Conservation (phyloP, 1,140 invertebrate genomes). For the Glossosoma conforme region DNA sequence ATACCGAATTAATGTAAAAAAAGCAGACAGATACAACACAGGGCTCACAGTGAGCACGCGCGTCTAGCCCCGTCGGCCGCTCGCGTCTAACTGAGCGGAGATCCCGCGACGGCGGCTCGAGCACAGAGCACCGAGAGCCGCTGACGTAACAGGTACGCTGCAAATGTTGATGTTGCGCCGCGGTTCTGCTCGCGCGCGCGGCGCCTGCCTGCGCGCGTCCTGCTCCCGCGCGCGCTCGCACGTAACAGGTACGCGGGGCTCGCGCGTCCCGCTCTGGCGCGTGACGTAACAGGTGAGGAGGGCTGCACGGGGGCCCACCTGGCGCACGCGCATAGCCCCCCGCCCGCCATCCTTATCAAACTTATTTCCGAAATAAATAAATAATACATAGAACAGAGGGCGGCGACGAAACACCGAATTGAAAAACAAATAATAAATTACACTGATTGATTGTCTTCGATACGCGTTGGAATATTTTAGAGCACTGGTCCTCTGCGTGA, state of each 20-base stretch:
- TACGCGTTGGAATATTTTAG: too few species aligned
- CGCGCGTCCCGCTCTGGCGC: slow-evolving; percentile 3
- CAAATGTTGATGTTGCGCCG: slow-evolving; percentile 9
- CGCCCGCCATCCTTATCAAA: too few species aligned
- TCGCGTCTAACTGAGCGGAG: slow-evolving; percentile 30
- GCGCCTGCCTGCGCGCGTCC: slow-evolving; percentile 3
- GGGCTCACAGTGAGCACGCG: slow-evolving; percentile 25
- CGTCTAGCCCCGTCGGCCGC: slow-evolving; percentile 32
- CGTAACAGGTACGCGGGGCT: slow-evolving; percentile 20
- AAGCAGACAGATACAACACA: slow-evolving; percentile 26
- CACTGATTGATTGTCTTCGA: too few species aligned
- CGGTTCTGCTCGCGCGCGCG: slow-evolving; percentile 1
- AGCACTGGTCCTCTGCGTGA: too few species aligned
- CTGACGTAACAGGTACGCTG: slow-evolving; percentile 29
- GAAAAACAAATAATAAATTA: too few species aligned
- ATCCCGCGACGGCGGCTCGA: neutral
- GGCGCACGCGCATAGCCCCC: slow-evolving; percentile 27
- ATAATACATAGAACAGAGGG: too few species aligned
- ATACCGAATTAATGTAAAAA: slow-evolving; percentile 17
- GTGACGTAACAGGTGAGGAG: slow-evolving; percentile 18
- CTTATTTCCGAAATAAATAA: too few species aligned
- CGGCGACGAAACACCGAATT: too few species aligned
- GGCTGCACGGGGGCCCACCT: slow-evolving; percentile 14
- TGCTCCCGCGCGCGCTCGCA: slow-evolving; percentile 5
- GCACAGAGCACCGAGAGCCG: slow-evolving; percentile 2